Conservation (phyloP, 2,797 vertebrate genomes). For the Falco berigora region DNA sequence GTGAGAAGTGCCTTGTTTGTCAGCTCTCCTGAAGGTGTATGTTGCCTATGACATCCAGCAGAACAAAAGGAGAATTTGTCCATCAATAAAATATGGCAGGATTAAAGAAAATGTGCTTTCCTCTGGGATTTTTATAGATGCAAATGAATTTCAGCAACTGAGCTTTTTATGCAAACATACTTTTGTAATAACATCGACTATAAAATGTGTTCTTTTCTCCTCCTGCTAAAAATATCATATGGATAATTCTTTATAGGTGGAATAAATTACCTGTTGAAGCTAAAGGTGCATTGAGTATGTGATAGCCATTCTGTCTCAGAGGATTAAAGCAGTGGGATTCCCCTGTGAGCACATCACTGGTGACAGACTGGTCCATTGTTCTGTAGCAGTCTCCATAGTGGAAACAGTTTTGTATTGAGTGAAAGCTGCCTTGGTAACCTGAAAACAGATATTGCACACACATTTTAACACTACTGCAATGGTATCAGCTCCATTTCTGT, state of each 20-base stretch:
- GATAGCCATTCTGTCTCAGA: slow-evolving; percentile 87
- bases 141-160: neutral
- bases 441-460: slow-evolving; percentile 44
- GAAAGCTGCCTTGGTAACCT: slow-evolving; percentile 98
- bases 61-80: neutral
- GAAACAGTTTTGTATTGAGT: slow-evolving; percentile 86
- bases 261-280: slow-evolving; percentile 79
- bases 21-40: neutral
- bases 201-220: neutral
- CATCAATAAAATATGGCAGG: neutral
- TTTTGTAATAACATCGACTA: neutral
- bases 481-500: neutral
- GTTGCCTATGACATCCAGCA: neutral
- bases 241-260: neutral
- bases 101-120: neutral
- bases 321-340: slow-evolving; percentile 83
- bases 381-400: slow-evolving; percentile 92
- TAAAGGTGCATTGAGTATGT: slow-evolving; percentile 78
- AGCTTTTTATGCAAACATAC: neutral
- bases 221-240: neutral
- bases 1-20: neutral
- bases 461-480: neutral
- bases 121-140: neutral
- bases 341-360: slow-evolving; percentile 75
- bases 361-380: slow-evolving; percentile 79